phyloP scores from a whole-genome alignment of 1,140 invertebrate genomes.

The Anastrepha obliqua region DNA sequence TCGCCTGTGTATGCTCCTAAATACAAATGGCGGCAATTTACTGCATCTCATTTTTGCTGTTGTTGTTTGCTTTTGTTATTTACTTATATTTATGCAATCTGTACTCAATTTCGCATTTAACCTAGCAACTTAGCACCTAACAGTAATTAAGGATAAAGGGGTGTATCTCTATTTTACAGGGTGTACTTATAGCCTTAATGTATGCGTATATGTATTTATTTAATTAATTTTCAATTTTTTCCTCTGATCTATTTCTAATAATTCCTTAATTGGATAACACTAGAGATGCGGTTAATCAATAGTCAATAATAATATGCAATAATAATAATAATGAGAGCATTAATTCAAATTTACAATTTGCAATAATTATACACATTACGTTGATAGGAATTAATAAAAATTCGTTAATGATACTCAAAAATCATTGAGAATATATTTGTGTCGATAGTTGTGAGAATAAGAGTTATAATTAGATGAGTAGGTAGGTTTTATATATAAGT shows the following conservation, averaged over 20 bases:
- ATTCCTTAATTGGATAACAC: conserved; percentile 52
- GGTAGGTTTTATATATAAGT: neutral
- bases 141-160: conserved; percentile 6
- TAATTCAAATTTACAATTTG: conserved; percentile 34
- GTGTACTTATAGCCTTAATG: neutral
- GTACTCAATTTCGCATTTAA: conserved; percentile 8
- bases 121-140: conserved; percentile 43
- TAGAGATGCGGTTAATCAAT: conserved; percentile 49
- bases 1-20: neutral
- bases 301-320: conserved; percentile 40
- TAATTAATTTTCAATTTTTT: neutral
- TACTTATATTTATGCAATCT: neutral
- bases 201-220: conserved; percentile 27
- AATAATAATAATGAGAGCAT: conserved; percentile 23
- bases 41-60: neutral
- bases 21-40: neutral
- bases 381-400: conserved; percentile 28
- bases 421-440: conserved; percentile 13
- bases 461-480: neutral
- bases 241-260: conserved; percentile 30
- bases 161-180: conserved; percentile 4
- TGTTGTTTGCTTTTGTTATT: neutral
- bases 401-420: conserved; percentile 22
- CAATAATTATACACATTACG: neutral
- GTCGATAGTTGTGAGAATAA: conserved; percentile 16